These are phyloP conservation scores for Miichthys miiuy DNA, from an alignment of 2,797 vertebrate genomes.

Conservation along the genomic window DNA sequence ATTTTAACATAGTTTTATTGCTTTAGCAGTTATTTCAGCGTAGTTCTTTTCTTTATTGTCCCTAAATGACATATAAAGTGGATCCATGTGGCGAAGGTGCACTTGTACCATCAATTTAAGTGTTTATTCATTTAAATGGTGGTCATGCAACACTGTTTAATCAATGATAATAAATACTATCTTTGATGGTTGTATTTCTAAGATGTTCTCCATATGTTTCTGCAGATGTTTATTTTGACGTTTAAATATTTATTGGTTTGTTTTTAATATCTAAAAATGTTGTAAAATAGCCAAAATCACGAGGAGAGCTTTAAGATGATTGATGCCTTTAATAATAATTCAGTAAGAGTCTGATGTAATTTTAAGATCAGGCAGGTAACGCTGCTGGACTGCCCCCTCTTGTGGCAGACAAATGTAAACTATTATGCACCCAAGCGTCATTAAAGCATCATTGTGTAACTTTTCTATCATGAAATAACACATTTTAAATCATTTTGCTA, in stretches of 20 bases:
- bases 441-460: not conserved
- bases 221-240: not conserved
- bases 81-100: no score
- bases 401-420: conserved; percentile 55
- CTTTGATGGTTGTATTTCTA: not conserved
- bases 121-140: not conserved
- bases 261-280: not conserved
- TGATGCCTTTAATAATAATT: not conserved
- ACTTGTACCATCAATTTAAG: no score
- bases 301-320: conserved; percentile 10
- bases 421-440: not conserved
- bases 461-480: no score
- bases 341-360: conserved; percentile 20
- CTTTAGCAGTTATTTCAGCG: not conserved
- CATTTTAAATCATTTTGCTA: no score
- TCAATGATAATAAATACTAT: not conserved
- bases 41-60: not conserved
- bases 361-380: not conserved
- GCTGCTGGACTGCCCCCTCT: conserved; percentile 59
- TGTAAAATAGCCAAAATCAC: conserved; percentile 5
- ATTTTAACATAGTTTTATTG: not conserved
- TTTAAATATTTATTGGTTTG: not conserved
- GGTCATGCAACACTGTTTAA: not conserved
- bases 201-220: not conserved
- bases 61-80: not conserved